A percentile compares a stretch with the other conserved stretches of the same genome.
Evolutionary conservation across 2,888 invertebrate species (phyloP).

Genomic region (Heteromyza rotundicornis): DNA sequence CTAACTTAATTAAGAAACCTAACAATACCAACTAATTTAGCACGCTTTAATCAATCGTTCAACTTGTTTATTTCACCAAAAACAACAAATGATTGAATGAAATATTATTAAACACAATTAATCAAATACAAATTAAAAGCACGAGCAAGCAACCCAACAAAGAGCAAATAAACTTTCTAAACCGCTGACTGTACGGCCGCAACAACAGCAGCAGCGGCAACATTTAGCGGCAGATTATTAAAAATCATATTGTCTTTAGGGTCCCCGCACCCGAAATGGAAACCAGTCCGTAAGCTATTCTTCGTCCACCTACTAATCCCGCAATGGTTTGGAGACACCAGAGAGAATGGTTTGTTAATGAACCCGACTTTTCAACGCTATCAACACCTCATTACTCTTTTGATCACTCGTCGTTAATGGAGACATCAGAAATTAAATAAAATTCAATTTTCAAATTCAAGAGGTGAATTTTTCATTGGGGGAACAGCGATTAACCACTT

Average conservation of each 20-base stretch:
- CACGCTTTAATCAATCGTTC: conserved; percentile 38
- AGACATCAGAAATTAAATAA: conserved; percentile 44
- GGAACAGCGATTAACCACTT: conserved; percentile 1
- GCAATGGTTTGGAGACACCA: not conserved
- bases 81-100: conserved; percentile 35
- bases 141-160: not conserved
- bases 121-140: conserved; percentile 52
- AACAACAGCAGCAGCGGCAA: too few species aligned
- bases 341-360: conserved; percentile 34
- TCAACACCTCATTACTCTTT: conserved; percentile 60
- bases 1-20: conserved; percentile 50
- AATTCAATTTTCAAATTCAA: not conserved
- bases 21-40: conserved; percentile 49
- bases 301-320: not conserved
- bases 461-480: not conserved
- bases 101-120: conserved; percentile 45
- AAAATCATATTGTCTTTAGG: conserved; percentile 8
- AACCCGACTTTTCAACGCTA: conserved; percentile 40
- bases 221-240: conserved; percentile 17
- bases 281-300: not conserved
- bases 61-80: conserved; percentile 22
- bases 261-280: not conserved
- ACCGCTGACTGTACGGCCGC: conserved; percentile 16
- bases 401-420: conserved; percentile 56
- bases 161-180: conserved; percentile 29